Base-by-base conservation (phyloP, 2,888 invertebrate species). In the Polietes domitor region DNA sequence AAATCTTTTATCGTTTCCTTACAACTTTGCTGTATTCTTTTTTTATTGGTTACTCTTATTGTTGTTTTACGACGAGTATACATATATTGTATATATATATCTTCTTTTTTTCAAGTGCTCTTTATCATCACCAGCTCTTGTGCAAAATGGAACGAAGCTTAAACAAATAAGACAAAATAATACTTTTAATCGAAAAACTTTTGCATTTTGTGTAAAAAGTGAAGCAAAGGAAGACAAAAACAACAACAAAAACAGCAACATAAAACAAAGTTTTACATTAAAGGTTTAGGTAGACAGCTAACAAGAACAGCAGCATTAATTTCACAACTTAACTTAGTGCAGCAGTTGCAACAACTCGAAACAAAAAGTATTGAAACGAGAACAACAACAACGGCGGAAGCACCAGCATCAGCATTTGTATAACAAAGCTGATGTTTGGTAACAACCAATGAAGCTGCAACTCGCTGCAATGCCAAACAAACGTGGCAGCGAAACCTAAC, bases 101-200 rank as follows among this genome's bases (percentile, higher is more conserved):
- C 47, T 19, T 12, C 17, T n/a, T 68, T 41, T 53, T 70, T 2
- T 17, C 47, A 15, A 26, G 50, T 55, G 32, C 55, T 17, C 70
- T 72, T 77, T 41, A 70, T 63, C 63, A 74, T 70, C 37, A 19
- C 12, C 17, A 9, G 17, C 65, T 65, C n/a, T 32, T 79, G 43
- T 77, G 47, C 73, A 58, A 76, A 79, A 81, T 78, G 28, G 53
- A n/a, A n/a, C n/a, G 80, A 76, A 77, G 76, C 81, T 84, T 79
- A 76, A 79, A 63, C 82, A 85, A 85, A 80, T 80, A 82, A 74
- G 55, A 77, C 77, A 72, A 73, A 68, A 74, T 63, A 79, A 78
- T 77, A 82, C 80, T 85, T 85, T 85, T 80, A 85, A 85, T 85
- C 85, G 85, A 85, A 85, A 85, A 85, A 85, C 80, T 85, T 85